Evolutionary conservation across 2,797 vertebrate genomes (phyloP).

Genomic region (Sebastes matsubarae): DNA sequence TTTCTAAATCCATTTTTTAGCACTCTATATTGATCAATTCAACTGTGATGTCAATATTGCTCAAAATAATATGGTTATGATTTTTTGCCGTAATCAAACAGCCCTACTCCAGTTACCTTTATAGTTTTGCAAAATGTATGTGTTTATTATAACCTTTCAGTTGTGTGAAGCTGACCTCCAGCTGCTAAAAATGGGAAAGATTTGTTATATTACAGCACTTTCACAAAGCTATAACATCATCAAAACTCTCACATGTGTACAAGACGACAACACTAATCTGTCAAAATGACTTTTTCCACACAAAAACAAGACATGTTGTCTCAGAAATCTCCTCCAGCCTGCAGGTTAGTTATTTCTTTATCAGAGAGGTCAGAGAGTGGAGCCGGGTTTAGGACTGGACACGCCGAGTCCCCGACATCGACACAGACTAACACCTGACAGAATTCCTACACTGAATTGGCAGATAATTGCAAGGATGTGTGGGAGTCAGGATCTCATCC

Average conservation of each 20-base stretch:
- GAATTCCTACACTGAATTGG: background rate
- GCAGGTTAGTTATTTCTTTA: conserved; percentile 19
- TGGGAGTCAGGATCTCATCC: conserved; percentile 3
- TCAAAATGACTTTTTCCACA: background rate
- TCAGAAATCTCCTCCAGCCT: conserved; percentile 2
- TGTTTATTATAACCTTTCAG: background rate
- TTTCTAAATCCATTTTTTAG: no score
- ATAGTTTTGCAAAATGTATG: background rate
- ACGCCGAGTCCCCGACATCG: background rate
- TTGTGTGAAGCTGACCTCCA: background rate
- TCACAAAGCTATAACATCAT: background rate
- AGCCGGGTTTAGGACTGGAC: background rate
- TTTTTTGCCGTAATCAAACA: background rate
- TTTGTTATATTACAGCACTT: background rate
- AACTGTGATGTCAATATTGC: background rate
- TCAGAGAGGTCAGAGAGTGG: conserved; percentile 35
- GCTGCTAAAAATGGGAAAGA: background rate
- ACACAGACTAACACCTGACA: conserved; percentile 15
- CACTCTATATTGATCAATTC: no score
- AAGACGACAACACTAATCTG: background rate
- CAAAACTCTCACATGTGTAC: background rate
- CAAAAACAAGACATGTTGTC: conserved; percentile 3
- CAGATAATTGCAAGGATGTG: conserved; percentile 8
- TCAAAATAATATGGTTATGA: background rate
- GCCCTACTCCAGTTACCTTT: background rate